These are phyloP conservation scores for Artibeus lituratus DNA, from an alignment of 2,797 vertebrate genomes.

Conservation along the genomic window DNA sequence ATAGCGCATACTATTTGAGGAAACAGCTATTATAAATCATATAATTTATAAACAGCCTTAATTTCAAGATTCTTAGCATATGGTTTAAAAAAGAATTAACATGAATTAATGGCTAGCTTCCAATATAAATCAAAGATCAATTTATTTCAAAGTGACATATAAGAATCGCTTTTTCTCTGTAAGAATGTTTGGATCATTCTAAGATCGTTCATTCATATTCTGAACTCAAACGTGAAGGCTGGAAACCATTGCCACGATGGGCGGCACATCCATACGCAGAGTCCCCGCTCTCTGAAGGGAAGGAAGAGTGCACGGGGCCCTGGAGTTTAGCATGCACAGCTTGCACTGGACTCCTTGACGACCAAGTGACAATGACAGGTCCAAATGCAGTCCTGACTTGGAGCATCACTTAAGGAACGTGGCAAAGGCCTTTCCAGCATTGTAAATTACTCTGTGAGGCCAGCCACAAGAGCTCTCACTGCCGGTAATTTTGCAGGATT, in stretches of 20 bases:
- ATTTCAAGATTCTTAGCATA: slow-evolving; percentile 4
- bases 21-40: neutral
- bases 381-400: slow-evolving; percentile 61
- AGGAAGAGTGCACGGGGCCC: neutral
- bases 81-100: neutral
- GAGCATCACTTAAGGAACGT: slow-evolving; percentile 69
- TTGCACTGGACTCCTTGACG: slow-evolving; percentile 57
- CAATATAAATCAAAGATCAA: neutral
- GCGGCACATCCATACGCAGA: neutral
- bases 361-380: slow-evolving; percentile 69
- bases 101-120: neutral
- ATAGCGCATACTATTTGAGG: neutral
- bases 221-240: neutral
- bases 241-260: neutral
- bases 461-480: slow-evolving; percentile 59
- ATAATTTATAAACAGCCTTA: neutral
- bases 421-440: slow-evolving; percentile 62
- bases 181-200: neutral
- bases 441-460: slow-evolving; percentile 65
- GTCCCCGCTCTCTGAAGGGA: neutral
- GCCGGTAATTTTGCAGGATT: slow-evolving; percentile 69
- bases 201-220: neutral
- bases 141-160: neutral
- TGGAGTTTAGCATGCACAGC: slow-evolving; percentile 44
- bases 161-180: neutral